Evolutionary conservation across 2,888 invertebrate species (phyloP), one percentile per base, ranked within the genome.

Genomic region (Cancer borealis): DNA sequence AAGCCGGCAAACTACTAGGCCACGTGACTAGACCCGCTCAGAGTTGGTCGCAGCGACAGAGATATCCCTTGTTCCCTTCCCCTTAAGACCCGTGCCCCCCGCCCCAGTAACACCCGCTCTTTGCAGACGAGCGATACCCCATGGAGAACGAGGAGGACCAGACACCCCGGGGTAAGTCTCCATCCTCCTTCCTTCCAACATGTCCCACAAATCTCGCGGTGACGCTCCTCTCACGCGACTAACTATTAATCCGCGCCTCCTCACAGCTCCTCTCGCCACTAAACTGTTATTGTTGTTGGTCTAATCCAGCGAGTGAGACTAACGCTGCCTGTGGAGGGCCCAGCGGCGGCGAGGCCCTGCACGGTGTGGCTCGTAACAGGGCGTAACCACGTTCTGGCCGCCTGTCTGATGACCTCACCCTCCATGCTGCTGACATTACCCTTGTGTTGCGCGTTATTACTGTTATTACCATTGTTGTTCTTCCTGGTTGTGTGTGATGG

Each of bases 121-220:
- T 94, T 94, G 87, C 94, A 94, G 94, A 94, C 94, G 94, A 94
- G 91, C 94, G 94, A 87, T 94, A 87, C 92, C 94, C 94, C 90
- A 88, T 94, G 94, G 94, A 94, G 66, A 90, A 92, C 39, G 90
- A 92, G 90, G 94, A 94, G 30, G 92, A 91, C 89, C 45, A 30
- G 39, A 87, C 73, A 30, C 54, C 92, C 60, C 91, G 94, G 26
- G 94, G 94, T 94, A 94, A 94, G 94, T 94, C 87, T 26, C 66
- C 60, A 10, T 66, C 46, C 84, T 73, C 92, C 26, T 49, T 73
- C 54, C 60, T 54, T 60, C 73, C 6, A 26, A 49, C 30, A 12
- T 14, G 12, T 30, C 60, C 60, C 54, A 30, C 30, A 12, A 26
- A 10, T 84, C 84, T 17, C 84, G 39, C 84, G 39, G 84, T 39